Conservation (phyloP, 2,888 invertebrate genomes). For the Temnothorax unifasciatus region DNA sequence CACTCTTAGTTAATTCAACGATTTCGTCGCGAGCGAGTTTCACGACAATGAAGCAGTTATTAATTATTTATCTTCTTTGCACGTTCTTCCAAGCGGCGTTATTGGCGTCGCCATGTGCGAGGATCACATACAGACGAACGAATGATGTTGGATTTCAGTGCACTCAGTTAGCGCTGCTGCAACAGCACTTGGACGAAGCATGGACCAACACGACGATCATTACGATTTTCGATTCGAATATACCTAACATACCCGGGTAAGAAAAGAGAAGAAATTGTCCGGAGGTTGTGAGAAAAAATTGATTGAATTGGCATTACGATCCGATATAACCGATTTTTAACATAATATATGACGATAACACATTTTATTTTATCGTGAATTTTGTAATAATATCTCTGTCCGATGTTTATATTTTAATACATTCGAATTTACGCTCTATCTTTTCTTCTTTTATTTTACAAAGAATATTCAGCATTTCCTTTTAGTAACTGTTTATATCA, state of each 20-base stretch:
- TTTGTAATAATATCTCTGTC: not conserved
- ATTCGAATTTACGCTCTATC: not conserved
- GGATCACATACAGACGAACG: not conserved
- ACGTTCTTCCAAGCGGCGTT: not conserved
- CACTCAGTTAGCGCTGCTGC: constrained; percentile 60
- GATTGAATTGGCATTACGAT: not conserved
- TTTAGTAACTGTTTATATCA: not conserved
- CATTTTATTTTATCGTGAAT: not conserved
- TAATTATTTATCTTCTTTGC: constrained; percentile 36
- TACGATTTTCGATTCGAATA: constrained; percentile 67
- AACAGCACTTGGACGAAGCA: constrained; percentile 55
- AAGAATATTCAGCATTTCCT: not conserved
- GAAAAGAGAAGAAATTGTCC: not conserved
- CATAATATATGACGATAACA: not conserved
- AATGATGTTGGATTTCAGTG: constrained; percentile 58
- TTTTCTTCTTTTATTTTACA: not conserved
- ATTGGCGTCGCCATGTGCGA: constrained; percentile 34
- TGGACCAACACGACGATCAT: constrained; percentile 65
- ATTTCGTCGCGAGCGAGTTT: constrained; percentile 12
- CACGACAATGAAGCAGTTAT: constrained; percentile 53
- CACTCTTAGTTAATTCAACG: constrained; percentile 63
- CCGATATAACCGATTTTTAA: constrained; percentile 8
- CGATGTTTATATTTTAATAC: not conserved
- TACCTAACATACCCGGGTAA: constrained; percentile 72
- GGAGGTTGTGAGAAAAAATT: not conserved